Conservation (phyloP, 2,113 vertebrate genomes). For the Pogonocichla stellata region DNA sequence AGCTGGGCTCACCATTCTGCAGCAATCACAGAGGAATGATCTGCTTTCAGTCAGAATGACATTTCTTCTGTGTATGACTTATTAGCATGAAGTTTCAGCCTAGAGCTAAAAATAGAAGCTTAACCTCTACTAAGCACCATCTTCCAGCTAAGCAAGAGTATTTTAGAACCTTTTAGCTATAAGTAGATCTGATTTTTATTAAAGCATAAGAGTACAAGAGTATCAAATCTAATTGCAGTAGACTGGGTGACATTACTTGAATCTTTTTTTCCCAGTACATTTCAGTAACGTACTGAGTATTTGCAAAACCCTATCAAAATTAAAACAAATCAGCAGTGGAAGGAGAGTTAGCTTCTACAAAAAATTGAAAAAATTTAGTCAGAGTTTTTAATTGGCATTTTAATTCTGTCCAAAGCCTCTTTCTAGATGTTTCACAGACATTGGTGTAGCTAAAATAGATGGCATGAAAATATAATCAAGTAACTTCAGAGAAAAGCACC, state of each 20-base stretch:
- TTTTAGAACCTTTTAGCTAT: not conserved
- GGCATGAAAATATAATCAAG: not conserved
- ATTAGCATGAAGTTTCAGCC: not conserved
- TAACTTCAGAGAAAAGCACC: not conserved
- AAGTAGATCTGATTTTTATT: not conserved
- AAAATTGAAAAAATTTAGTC: not conserved
- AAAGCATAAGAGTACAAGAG: not conserved
- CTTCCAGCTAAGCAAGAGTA: not conserved
- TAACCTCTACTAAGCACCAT: not conserved
- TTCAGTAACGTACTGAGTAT: not conserved
- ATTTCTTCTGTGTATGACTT: not conserved
- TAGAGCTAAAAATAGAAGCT: not conserved
- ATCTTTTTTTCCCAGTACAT: not conserved
- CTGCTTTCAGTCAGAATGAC: not conserved
- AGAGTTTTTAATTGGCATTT: not conserved
- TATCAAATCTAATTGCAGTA: not conserved
- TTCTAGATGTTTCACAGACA: not conserved
- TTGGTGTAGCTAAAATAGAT: not conserved
- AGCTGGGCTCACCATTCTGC: not conserved
- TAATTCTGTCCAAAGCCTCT: not conserved
- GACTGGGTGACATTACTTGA: not conserved
- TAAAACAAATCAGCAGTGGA: not conserved
- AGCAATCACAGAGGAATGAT: not conserved
- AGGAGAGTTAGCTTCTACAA: not conserved
- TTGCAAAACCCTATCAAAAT: not conserved